phyloP scores from a whole-genome alignment of 2,797 vertebrate genomes.

The Chaetodon trifasciatus region DNA sequence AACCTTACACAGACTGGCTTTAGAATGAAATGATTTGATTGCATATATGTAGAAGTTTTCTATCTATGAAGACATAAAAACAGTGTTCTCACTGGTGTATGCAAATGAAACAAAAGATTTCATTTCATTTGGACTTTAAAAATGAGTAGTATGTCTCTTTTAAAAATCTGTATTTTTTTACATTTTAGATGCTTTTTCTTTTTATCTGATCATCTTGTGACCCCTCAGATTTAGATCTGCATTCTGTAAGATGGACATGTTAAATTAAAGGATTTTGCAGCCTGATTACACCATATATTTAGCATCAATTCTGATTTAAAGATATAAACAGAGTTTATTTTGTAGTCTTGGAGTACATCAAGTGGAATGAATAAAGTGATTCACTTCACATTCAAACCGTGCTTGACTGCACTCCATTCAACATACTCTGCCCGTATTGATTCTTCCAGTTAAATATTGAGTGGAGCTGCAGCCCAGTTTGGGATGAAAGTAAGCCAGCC shows the following conservation, averaged over 20 bases:
- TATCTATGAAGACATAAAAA: neutral
- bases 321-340: constrained; percentile 12
- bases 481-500: constrained; percentile 44
- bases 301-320: constrained; percentile 26
- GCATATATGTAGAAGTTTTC: neutral
- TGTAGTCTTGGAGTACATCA: neutral
- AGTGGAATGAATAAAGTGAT: constrained; percentile 41
- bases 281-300: constrained; percentile 27
- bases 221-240: too few species aligned
- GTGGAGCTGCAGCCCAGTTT: constrained; percentile 42
- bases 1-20: neutral
- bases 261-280: constrained; percentile 19
- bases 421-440: constrained; percentile 35
- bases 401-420: constrained; percentile 24
- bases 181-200: too few species aligned
- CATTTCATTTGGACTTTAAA: neutral
- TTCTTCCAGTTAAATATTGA: constrained; percentile 52
- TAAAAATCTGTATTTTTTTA: too few species aligned
- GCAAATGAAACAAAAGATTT: neutral
- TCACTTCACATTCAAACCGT: constrained; percentile 16
- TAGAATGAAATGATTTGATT: neutral
- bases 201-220: too few species aligned
- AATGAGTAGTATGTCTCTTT: neutral
- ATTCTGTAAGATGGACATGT: neutral
- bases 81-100: neutral